Evolutionary conservation across 1,140 invertebrate species (phyloP), one percentile per base, ranked within the genome.

Genomic region (Spodoptera frugiperda): DNA sequence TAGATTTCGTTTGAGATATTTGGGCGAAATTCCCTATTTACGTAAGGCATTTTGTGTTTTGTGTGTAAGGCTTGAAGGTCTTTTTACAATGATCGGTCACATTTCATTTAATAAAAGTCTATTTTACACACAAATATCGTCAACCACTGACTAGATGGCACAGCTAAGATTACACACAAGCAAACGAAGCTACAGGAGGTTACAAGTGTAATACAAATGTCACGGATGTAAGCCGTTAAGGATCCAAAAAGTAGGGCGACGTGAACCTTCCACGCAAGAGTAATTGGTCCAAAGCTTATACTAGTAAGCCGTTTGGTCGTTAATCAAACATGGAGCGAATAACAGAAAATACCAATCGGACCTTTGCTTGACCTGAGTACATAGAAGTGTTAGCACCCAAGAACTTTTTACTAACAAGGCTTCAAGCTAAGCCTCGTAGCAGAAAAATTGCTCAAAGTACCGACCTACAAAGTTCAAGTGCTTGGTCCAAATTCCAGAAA

Each of bases 161-260:
- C 39, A 44, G 59, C n/a, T 2, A 63, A 63, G 33, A 63, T 19
- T 44, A 63, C 57, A 57, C 12, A 1, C 33, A 46, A 63, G 33
- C 59, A 19, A 44, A 44, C 14, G 55, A 15, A 15, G 30, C 33
- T 30, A 6, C 21, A 25, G 54, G 10, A 30, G 54, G 54, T 57
- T 57, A 63, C 59, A 63, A 61, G 33, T 63, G 59, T 63, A 63
- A 63, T 63, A 46, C 59, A 63, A 63, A 63, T 63, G 59, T 44
- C 59, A 63, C 59, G 19, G 12, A 2, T 63, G 59, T 63, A 44
- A 63, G 59, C 59, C 59, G 30, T 30, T 10, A 1, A 44, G 33
- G 33, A 44, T 63, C 59, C 59, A 19, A 63, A 63, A 63, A 63
- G 59, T 63, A 63, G 59, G 59, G 15, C 59, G 44, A 63, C 11